Evolutionary conservation across 1,140 invertebrate genomes (phyloP).

Genomic region (Anoplophora glabripennis): DNA sequence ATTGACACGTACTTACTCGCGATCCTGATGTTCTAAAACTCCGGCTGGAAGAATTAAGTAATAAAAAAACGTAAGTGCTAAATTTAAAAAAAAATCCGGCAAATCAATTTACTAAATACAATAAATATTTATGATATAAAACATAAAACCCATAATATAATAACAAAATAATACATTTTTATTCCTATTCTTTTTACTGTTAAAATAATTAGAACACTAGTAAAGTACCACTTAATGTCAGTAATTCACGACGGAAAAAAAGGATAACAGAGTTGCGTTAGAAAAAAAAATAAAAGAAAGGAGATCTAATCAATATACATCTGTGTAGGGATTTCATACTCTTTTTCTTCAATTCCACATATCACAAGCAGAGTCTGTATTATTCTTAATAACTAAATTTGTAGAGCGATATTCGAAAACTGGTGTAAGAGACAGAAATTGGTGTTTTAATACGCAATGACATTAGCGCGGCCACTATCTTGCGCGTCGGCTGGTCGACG

Average conservation of each 20-base stretch:
- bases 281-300: constrained; percentile 17
- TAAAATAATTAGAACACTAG: constrained; percentile 19
- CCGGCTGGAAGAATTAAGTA: constrained; percentile 7
- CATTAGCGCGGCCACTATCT: not conserved
- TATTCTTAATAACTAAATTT: constrained; percentile 27
- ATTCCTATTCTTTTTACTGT: constrained; percentile 5
- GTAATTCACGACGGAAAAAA: constrained; percentile 9
- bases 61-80: constrained; percentile 2
- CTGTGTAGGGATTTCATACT: constrained; percentile 31
- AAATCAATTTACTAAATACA: constrained; percentile 26
- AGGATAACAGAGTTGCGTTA: constrained; percentile 11
- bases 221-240: constrained; percentile 11
- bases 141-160: constrained; percentile 21
- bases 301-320: constrained; percentile 26
- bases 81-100: constrained; percentile 14
- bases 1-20: not conserved
- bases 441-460: not conserved
- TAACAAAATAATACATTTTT: constrained; percentile 20
- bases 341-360: constrained; percentile 38
- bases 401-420: constrained; percentile 32
- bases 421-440: constrained; percentile 23
- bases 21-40: not conserved
- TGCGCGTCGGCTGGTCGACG: constrained; percentile 1
- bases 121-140: constrained; percentile 30
- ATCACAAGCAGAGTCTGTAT: constrained; percentile 38